Base-by-base conservation (phyloP, 1,140 invertebrate genomes). In the Drosophila guanche region DNA sequence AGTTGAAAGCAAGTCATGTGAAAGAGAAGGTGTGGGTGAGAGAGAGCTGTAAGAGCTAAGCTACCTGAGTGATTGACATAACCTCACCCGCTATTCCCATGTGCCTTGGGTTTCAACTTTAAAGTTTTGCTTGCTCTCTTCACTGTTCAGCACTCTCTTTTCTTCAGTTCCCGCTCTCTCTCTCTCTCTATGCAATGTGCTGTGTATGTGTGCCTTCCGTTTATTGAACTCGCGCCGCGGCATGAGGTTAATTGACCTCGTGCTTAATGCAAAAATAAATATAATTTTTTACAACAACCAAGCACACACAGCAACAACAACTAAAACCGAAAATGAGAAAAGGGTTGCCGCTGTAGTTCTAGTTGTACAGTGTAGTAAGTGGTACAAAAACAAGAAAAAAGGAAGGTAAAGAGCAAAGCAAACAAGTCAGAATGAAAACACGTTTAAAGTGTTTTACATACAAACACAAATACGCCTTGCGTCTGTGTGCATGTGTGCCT, bases 181-280 rank as follows among this genome's bases (percentile, higher is more conserved):
- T 62, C 43, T 37, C 56, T 42, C 37, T 37, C 56, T 42, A 25
- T 41, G 42, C 45, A 46, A 27, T 62, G 45, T 59, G 42, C 22
- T 58, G 37, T 37, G 45, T 68, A 48, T 75, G 57, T 79, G 68
- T 79, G 72, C 68, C 75, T 81, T 73, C 80, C 89, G 89, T 89
- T 89, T 90, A 84, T 90, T 90, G 89, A 90, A 90, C 89, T 90
- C 78, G 60, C 59, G 62, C 56, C 63, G 51, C 76, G 78, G 83
- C 83, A 83, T 79, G 80, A 84, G 89, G 89, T 90, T 90, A 90
- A 90, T 90, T 90, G 89, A 90, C 89, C 89, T 90, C 89, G 89
- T 90, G 89, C 89, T 90, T 83, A 90, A 90, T 89, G 89, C 84
- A 85, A 74, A 90, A 90, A 80, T 88, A 88, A 90, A 85, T 70